Evolutionary conservation across 2,113 vertebrate genomes (phyloP).

Genomic region (Rhynchomys soricoides): DNA sequence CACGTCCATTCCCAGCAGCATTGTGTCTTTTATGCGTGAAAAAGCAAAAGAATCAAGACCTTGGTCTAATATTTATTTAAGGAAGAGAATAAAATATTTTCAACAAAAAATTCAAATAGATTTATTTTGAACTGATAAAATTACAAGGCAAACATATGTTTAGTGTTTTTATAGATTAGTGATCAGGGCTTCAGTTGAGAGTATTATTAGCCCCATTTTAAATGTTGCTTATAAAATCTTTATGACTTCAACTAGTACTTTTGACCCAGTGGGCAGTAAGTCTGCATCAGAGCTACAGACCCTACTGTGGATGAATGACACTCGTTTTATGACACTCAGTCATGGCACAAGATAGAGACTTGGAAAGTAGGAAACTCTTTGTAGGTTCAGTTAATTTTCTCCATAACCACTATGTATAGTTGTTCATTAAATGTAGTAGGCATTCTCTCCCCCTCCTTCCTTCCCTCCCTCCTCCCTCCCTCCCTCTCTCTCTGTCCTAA

Average conservation of each 20-base stretch:
- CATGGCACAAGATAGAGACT: not conserved
- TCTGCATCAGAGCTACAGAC: not conserved
- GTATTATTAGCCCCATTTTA: not conserved
- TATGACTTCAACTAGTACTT: constrained; percentile 36
- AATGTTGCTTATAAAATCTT: not conserved
- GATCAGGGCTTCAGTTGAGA: not conserved
- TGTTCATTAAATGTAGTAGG: not conserved
- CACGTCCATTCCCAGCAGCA: constrained; percentile 13
- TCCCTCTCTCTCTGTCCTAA: too few relatives aligned
- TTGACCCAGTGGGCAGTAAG: not conserved
- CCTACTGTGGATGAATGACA: not conserved
- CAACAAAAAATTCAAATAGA: constrained; percentile 10
- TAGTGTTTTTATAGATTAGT: constrained; percentile 32
- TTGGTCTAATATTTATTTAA: constrained; percentile 33
- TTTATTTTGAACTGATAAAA: constrained; percentile 15
- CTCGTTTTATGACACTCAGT: constrained; percentile 39
- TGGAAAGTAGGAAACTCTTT: not conserved
- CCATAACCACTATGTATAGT: not conserved
- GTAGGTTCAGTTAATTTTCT: constrained; percentile 1
- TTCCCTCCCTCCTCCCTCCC: too few relatives aligned
- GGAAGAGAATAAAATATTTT: constrained; percentile 49
- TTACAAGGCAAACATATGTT: not conserved
- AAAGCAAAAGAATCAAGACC: not conserved
- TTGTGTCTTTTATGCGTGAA: not conserved
- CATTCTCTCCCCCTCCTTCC: too few relatives aligned